Evolutionary conservation across 1,140 invertebrate species (phyloP), one percentile per base, ranked within the genome.

Genomic region (Panagrolaimus sp.): DNA sequence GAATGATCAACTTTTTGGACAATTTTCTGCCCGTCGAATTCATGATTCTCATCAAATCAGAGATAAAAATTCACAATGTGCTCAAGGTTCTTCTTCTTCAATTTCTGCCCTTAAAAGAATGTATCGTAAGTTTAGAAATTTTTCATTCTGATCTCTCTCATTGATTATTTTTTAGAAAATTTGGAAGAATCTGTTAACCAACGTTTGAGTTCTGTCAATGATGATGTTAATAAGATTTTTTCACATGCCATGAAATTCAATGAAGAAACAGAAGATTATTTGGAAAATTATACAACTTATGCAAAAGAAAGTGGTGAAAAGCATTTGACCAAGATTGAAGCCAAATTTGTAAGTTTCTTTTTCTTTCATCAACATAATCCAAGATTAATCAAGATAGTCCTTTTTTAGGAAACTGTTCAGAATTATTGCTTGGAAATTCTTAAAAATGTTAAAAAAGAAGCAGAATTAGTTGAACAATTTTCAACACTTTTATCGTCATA

Each of bases 1-100:
- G 24, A 79, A 76, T 46, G 77, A 76, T 47, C 67, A 75, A n/a
- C 58, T 75, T 1, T 44, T 76, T 55, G 77, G 68, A 3, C 38
- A 78, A n/a, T 77, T 76, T 43, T 58, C 68, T 4, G 72, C 64
- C 10, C 52, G 28, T 58, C 21, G 21, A 14, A 21, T 58, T n/a
- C 17, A 58, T 21, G 28, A 58, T 21, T 58, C 28, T 21, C 52
- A 28, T n/a, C 15, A 58, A 17, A 28, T 58, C 8, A 28, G 17
- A 24, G 14, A 21, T 4, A 28, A 21, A 12, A 26, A 12, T 58
- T 21, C 28, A 12, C 14, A 12, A 2, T n/a, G 21, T 21, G 52
- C 52, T 12, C 21, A 58, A 21, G 17, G 14, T 12, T 26, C 28
- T 21, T 21, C 52, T 2, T 21, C 10, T 5, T 28, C 10, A 12